Evolutionary conservation across 2,113 vertebrate species (phyloP).

Genomic region (Corydoras sp.): DNA sequence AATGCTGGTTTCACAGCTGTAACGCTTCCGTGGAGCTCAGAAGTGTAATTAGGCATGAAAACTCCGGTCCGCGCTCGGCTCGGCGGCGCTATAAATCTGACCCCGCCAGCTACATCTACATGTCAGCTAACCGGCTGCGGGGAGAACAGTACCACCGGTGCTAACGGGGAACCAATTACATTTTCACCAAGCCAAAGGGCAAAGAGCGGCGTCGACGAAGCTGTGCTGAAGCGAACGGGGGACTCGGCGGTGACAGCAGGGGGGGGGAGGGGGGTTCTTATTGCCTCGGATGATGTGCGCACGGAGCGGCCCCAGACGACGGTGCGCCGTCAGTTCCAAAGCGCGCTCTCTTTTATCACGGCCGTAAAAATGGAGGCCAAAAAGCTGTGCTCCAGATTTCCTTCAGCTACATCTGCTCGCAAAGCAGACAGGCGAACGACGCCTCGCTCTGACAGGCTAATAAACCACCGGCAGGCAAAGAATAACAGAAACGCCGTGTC

Average conservation of each 20-base stretch:
- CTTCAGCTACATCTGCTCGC: slow-evolving; percentile 31
- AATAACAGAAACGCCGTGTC: slow-evolving; percentile 25
- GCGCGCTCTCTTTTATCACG: slow-evolving; percentile 34
- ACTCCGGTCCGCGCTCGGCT: not conserved
- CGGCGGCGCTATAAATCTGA: slow-evolving; percentile 12
- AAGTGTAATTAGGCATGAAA: no score
- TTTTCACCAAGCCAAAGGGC: slow-evolving; percentile 39
- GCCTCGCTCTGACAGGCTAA: slow-evolving; percentile 32
- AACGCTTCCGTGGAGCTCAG: no score
- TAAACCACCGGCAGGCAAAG: slow-evolving; percentile 30
- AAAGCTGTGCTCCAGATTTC: slow-evolving; percentile 36
- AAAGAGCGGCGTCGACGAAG: slow-evolving; percentile 27
- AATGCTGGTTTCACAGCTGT: no score
- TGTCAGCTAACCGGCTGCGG: not conserved
- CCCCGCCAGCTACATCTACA: slow-evolving; percentile 9
- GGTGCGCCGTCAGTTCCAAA: slow-evolving; percentile 16
- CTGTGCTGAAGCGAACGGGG: slow-evolving; percentile 10
- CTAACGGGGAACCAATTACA: slow-evolving; percentile 47
- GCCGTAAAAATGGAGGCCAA: slow-evolving; percentile 34
- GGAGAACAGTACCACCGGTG: not conserved
- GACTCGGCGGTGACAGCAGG: slow-evolving; percentile 17
- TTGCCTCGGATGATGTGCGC: slow-evolving; percentile 15
- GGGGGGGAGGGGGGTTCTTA: slow-evolving; percentile 7
- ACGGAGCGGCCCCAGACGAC: slow-evolving; percentile 23
- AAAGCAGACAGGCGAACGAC: slow-evolving; percentile 39